Evolutionary conservation across 2,113 vertebrate genomes (phyloP).

Genomic region (human (Homo sapiens)): DNA sequence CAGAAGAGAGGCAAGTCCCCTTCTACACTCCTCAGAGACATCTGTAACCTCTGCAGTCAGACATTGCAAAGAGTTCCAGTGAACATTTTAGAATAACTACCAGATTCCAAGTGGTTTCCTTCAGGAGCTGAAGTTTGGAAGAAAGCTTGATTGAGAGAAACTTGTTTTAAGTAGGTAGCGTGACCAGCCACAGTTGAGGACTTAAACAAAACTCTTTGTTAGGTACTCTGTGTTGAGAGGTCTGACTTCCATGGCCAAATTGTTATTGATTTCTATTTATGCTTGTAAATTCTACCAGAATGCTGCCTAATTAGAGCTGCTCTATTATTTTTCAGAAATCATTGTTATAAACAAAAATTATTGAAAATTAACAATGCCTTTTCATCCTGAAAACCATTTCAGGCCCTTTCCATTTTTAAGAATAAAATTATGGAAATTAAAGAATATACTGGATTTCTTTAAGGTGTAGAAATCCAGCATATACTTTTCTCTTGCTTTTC

Average conservation of each 20-base stretch:
- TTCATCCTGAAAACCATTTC: background rate
- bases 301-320: background rate
- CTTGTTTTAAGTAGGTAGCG: background rate
- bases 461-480: background rate
- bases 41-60: background rate
- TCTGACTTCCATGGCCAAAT: background rate
- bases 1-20: background rate
- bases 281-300: background rate
- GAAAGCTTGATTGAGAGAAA: background rate
- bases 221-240: background rate
- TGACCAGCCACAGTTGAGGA: background rate
- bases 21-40: background rate
- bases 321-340: background rate
- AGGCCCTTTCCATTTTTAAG: conserved; percentile 5
- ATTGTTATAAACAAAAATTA: background rate
- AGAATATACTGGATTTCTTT: background rate
- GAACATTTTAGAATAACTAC: background rate
- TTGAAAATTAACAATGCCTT: background rate
- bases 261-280: background rate
- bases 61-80: background rate
- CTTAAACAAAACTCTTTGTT: background rate
- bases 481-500: background rate
- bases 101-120: background rate
- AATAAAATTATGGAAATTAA: conserved; percentile 29
- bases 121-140: background rate